Evolutionary conservation across 2,113 vertebrate genomes (phyloP), one percentile per base, ranked within the genome.

Genomic region (Protomyctophum bolini): DNA sequence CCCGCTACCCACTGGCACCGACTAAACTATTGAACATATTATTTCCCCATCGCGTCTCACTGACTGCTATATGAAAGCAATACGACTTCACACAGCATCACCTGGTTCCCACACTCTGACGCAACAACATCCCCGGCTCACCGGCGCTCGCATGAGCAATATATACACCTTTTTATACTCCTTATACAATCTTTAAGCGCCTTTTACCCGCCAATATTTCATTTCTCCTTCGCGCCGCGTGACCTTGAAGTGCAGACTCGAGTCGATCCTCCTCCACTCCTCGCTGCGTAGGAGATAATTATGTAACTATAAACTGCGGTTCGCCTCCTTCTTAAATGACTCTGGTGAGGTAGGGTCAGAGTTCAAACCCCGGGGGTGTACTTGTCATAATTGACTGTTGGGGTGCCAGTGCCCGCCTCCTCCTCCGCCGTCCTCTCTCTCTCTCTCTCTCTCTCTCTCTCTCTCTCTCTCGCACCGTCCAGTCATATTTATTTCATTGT

Each of bases 401-500:
- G 51, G 12, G 12, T 0, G 51, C 82, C 75, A 3, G 56, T 28
- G 9, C 56, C 83, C 11, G 29, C 59, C 10, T 62, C 33, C 6
- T 41, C 11, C 71, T 70, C 64, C 29, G 0, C 9, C 41, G 11
- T 21, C n/a, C 3, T 0, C 56, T 47, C 60, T 46, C 58, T 10
- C 29, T 12, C 58, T 51, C 67, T 50, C 10, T 15, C 29, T 63
- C 59, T 21, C 6, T 65, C 41, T 1, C 58, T 11, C 28, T 9
- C 58, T 11, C 33, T 6, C 10, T 10, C 83, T 82, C 76, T 81
- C 85, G 85, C 66, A 74, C 75, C 8, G 6, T 76, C 83, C 83
- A 89, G 81, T 90, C 86, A 89, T 88, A 86, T 90, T 88, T 91
- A 89, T 91, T 89, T 87, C 84, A 90, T 88, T 84, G 86, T 84